These are phyloP conservation scores for Cepaea nemoralis DNA, from an alignment of 1,140 invertebrate genomes.

Conservation along the genomic window DNA sequence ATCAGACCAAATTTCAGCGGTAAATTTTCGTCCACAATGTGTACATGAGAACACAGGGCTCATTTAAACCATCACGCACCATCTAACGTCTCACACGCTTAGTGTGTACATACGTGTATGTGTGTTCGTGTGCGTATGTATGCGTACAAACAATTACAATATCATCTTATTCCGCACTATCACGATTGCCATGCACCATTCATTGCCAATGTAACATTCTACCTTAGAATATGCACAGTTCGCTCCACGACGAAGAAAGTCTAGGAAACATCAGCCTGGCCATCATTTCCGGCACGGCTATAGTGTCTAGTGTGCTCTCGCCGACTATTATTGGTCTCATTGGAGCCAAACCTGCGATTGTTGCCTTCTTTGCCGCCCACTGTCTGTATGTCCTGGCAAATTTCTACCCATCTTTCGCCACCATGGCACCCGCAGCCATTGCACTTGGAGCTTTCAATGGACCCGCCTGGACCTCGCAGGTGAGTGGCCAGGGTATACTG, in stretches of 20 bases:
- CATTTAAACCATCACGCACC: too few relatives aligned
- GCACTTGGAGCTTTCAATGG: constrained; percentile 52
- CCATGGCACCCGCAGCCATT: constrained; percentile 56
- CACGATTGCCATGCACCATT: too few relatives aligned
- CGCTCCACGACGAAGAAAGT: constrained; percentile 49
- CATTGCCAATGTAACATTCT: too few relatives aligned
- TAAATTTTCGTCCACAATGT: too few relatives aligned
- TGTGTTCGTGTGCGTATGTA: too few relatives aligned
- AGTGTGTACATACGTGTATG: too few relatives aligned
- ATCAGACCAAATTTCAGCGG: too few relatives aligned
- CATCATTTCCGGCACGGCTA: constrained; percentile 41
- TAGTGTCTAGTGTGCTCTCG: constrained; percentile 49
- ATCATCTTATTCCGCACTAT: too few relatives aligned
- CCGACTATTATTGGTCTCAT: constrained; percentile 48
- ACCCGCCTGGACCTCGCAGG: constrained; percentile 60
- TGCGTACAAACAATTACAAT: too few relatives aligned
- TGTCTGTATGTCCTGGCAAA: constrained; percentile 71
- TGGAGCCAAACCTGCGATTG: constrained; percentile 54
- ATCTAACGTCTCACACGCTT: too few relatives aligned
- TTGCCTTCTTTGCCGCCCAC: constrained; percentile 47
- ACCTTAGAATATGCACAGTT: constrained; percentile 55
- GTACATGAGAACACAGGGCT: too few relatives aligned
- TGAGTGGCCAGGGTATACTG: background rate
- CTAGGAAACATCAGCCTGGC: constrained; percentile 41
- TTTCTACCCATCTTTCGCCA: constrained; percentile 57